Conservation (phyloP, 2,797 vertebrate species). For the Dryobates pubescens region DNA sequence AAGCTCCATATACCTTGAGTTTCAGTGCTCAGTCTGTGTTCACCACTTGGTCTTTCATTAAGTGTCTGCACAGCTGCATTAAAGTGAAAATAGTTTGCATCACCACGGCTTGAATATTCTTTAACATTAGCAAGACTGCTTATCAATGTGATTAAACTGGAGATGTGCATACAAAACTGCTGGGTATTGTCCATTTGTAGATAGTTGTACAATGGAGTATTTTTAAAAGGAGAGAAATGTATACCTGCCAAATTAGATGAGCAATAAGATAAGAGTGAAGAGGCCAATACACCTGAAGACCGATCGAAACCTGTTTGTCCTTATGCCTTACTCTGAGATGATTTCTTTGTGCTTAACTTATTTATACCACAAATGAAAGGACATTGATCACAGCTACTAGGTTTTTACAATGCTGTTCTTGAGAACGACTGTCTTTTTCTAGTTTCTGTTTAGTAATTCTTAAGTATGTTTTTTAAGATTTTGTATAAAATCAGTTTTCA, state of each 20-base stretch:
- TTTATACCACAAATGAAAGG: slow-evolving; percentile 35
- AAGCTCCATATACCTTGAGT: not conserved
- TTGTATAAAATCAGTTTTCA: slow-evolving; percentile 77
- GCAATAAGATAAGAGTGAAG: slow-evolving; percentile 75
- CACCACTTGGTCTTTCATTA: not conserved
- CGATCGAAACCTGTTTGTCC: slow-evolving; percentile 70
- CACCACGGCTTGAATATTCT: not conserved
- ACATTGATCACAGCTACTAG: slow-evolving; percentile 50
- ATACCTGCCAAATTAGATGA: slow-evolving; percentile 60
- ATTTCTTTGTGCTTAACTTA: slow-evolving; percentile 57
- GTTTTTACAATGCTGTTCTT: slow-evolving; percentile 53
- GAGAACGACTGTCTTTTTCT: slow-evolving; percentile 65
- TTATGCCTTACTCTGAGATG: slow-evolving; percentile 72
- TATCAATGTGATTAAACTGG: not conserved
- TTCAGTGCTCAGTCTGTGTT: slow-evolving; percentile 45
- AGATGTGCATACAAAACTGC: not conserved
- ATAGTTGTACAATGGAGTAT: slow-evolving; percentile 48
- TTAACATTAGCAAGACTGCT: not conserved
- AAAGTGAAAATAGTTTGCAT: slow-evolving; percentile 42
- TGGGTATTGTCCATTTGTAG: slow-evolving; percentile 42
- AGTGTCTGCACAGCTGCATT: not conserved
- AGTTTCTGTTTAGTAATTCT: slow-evolving; percentile 71
- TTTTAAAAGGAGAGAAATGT: slow-evolving; percentile 43
- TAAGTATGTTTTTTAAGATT: slow-evolving; percentile 77
- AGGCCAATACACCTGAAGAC: slow-evolving; percentile 56